Conservation (phyloP, 2,888 invertebrate genomes). For the Drosophila ochracea region DNA sequence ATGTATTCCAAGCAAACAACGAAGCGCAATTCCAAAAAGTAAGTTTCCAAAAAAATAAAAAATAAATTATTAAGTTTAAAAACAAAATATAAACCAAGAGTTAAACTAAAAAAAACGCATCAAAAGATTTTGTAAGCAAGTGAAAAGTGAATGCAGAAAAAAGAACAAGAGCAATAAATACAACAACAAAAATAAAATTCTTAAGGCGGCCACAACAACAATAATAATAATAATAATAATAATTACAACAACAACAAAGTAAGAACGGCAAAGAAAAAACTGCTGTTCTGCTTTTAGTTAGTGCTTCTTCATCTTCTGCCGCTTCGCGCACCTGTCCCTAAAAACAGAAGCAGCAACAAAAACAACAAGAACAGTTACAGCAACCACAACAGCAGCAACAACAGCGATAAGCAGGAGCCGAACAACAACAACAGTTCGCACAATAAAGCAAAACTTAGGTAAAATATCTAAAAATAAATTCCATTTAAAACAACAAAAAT, state of each 20-base stretch:
- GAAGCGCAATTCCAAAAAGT: constrained; percentile 85
- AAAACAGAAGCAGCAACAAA: constrained; percentile 24
- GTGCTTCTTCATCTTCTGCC: constrained; percentile 31
- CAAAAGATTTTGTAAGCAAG: constrained; percentile 16
- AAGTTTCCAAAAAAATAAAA: constrained; percentile 65
- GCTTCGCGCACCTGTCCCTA: constrained; percentile 52
- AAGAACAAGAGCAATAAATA: constrained; percentile 29
- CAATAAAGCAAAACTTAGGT: constrained; percentile 80
- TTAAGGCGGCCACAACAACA: constrained; percentile 48
- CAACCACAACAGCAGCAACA: constrained; percentile 44
- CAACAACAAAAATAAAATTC: constrained; percentile 40
- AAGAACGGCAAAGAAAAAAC: constrained; percentile 10
- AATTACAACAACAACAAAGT: constrained; percentile 40
- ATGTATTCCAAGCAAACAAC: constrained; percentile 85
- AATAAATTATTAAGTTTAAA: constrained; percentile 2
- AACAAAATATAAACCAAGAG: constrained; percentile 3
- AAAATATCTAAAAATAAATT: constrained; percentile 82
- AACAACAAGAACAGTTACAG: constrained; percentile 39
- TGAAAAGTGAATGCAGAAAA: constrained; percentile 39
- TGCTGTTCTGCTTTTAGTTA: constrained; percentile 31
- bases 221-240: constrained; percentile 4
- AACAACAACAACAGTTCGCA: constrained; percentile 55
- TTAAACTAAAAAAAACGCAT: constrained; percentile 14
- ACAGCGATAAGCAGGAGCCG: constrained; percentile 30
- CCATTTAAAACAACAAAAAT: constrained; percentile 68